Conservation (phyloP, 2,888 invertebrate species). For the Cephus nigrinus region DNA sequence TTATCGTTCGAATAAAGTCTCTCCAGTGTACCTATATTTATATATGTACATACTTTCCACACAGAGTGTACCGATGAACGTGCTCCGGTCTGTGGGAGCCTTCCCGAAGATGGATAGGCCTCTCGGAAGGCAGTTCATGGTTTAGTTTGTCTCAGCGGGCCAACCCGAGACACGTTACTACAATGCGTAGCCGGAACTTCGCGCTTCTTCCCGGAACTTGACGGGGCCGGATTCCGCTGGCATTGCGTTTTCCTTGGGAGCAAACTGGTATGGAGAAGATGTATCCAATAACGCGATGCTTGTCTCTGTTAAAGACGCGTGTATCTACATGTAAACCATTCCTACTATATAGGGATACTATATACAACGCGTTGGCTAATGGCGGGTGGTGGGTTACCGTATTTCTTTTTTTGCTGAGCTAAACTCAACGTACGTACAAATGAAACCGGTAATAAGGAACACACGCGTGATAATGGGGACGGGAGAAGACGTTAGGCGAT, state of each 20-base stretch:
- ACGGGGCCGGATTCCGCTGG: slow-evolving; percentile 47
- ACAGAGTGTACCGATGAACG: slow-evolving; percentile 1
- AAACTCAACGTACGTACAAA: not conserved
- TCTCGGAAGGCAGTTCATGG: slow-evolving; percentile 29
- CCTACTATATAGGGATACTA: not conserved
- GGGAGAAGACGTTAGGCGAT: not conserved
- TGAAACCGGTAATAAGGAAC: not conserved
- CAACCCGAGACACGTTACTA: slow-evolving; percentile 28
- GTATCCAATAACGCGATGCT: slow-evolving; percentile 33
- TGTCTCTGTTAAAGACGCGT: slow-evolving; percentile 25
- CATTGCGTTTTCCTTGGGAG: slow-evolving; percentile 49
- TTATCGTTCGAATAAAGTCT: not conserved
- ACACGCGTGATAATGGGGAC: not conserved
- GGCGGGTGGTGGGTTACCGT: not conserved
- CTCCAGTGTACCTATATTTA: not conserved
- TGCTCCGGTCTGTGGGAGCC: slow-evolving; percentile 12
- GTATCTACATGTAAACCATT: slow-evolving; percentile 25
- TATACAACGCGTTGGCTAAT: not conserved
- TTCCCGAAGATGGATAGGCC: slow-evolving; percentile 18
- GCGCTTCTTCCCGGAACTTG: slow-evolving; percentile 54
- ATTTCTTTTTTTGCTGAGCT: not conserved
- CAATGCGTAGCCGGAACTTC: slow-evolving; percentile 57
- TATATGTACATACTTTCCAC: not conserved
- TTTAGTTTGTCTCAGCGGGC: slow-evolving; percentile 38
- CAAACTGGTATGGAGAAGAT: slow-evolving; percentile 16